Evolutionary conservation across 1,140 invertebrate species (phyloP).

Genomic region (Nebria ingens): DNA sequence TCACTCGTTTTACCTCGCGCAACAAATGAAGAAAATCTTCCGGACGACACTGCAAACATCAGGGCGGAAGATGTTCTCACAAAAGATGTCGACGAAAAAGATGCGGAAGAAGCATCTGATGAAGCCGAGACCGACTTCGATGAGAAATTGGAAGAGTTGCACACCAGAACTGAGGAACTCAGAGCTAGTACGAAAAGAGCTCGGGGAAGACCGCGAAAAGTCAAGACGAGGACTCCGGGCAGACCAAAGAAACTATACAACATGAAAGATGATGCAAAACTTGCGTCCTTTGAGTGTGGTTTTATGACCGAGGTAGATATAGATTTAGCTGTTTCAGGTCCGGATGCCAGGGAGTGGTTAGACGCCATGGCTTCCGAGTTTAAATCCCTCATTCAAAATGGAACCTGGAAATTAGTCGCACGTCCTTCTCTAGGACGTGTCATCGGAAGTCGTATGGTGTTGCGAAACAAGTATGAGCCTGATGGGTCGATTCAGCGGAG

Average conservation of each 20-base stretch:
- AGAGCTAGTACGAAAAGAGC: not conserved
- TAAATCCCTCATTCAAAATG: slow-evolving; percentile 18
- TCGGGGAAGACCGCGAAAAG: not conserved
- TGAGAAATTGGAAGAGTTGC: too few species aligned
- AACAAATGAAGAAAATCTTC: too few species aligned
- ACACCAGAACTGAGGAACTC: too few species aligned
- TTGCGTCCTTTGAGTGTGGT: slow-evolving; percentile 17
- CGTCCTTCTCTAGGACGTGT: not conserved
- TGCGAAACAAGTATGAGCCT: slow-evolving; percentile 23
- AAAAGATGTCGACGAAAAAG: not conserved
- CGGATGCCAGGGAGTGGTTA: slow-evolving; percentile 14
- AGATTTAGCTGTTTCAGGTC: slow-evolving; percentile 13
- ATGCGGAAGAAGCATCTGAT: not conserved
- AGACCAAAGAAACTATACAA: not conserved
- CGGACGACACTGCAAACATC: too few species aligned
- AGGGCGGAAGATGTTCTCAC: not conserved
- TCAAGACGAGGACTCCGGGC: too few species aligned
- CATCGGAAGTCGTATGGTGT: slow-evolving; percentile 28
- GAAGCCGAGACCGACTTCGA: not conserved
- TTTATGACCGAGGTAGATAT: slow-evolving; percentile 14
- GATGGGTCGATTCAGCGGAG: slow-evolving; percentile 15
- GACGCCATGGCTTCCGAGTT: slow-evolving; percentile 15
- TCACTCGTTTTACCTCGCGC: not conserved
- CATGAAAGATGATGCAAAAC: not conserved
- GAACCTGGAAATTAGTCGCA: slow-evolving; percentile 15